These are phyloP conservation scores for Lepus townsendii DNA, from an alignment of 2,797 vertebrate species.

Conservation along the genomic window DNA sequence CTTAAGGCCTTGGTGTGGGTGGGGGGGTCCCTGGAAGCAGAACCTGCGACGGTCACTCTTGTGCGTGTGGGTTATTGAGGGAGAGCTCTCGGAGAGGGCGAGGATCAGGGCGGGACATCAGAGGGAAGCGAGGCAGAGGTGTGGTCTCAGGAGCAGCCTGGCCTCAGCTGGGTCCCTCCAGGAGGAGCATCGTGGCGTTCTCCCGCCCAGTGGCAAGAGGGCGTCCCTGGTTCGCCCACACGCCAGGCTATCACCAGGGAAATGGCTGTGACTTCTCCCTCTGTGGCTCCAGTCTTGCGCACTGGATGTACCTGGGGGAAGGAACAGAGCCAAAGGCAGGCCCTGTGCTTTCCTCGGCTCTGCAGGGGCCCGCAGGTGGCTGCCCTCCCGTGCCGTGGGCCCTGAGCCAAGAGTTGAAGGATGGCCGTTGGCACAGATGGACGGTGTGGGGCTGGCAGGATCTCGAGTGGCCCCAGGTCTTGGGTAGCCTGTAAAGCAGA, in stretches of 20 bases:
- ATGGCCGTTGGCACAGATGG: background rate
- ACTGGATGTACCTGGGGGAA: background rate
- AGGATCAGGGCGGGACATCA: background rate
- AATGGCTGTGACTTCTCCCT: constrained; percentile 53
- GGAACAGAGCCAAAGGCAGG: background rate
- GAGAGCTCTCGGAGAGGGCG: background rate
- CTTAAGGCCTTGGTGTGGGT: background rate
- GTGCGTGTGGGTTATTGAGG: background rate
- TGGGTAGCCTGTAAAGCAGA: constrained; percentile 81
- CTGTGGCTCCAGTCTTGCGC: constrained; percentile 47
- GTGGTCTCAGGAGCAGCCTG: background rate
- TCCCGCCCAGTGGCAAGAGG: background rate
- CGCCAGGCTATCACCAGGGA: background rate
- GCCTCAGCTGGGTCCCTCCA: background rate
- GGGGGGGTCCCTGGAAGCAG: background rate
- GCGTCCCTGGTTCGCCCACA: no score
- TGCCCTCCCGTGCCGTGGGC: background rate
- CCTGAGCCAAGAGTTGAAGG: background rate
- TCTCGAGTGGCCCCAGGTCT: constrained; percentile 58
- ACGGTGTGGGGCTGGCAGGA: constrained; percentile 57
- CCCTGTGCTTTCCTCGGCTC: no score
- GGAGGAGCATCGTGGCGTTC: background rate
- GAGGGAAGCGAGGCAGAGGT: background rate
- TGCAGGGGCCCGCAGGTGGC: no score
- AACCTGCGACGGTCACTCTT: background rate